These are phyloP conservation scores for Copidosoma aretas DNA, from an alignment of 2,888 invertebrate genomes.

Conservation along the genomic window DNA sequence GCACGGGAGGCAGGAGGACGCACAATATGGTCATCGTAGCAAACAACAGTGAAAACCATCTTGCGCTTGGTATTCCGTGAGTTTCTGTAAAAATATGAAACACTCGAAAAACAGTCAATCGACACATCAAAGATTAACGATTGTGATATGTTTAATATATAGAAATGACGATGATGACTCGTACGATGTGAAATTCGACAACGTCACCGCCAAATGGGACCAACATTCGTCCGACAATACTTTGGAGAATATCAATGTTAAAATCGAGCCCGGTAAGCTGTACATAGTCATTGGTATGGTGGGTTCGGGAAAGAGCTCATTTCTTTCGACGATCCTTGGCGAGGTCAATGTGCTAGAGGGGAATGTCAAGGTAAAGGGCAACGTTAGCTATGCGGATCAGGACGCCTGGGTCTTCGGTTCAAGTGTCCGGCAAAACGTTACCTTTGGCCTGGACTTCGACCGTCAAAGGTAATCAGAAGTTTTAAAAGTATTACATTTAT, in stretches of 20 bases:
- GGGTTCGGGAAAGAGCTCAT: conserved; percentile 76
- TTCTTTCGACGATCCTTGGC: conserved; percentile 74
- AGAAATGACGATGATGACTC: neutral
- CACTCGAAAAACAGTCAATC: no score
- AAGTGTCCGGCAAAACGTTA: conserved; percentile 82
- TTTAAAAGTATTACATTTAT: no score
- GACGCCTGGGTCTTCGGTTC: conserved; percentile 85
- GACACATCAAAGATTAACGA: neutral
- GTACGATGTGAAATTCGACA: conserved; percentile 47
- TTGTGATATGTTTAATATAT: no score
- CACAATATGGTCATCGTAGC: neutral
- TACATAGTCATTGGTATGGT: conserved; percentile 79
- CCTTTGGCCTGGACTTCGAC: conserved; percentile 76
- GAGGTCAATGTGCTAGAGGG: conserved; percentile 73
- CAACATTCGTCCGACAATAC: conserved; percentile 64
- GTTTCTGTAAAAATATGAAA: no score
- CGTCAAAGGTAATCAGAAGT: no score
- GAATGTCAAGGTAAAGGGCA: conserved; percentile 71
- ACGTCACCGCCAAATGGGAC: conserved; percentile 65
- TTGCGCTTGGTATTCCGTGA: no score
- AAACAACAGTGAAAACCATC: conserved; percentile 51
- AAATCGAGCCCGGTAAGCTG: conserved; percentile 67
- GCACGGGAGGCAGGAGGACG: neutral
- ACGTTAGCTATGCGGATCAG: conserved; percentile 79
- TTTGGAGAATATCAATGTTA: conserved; percentile 65